Percentiles rank a stretch among this genome's conserved stretches.
Evolutionary conservation across 1,140 invertebrate species (phyloP).

Genomic region (Drosophila lacteicornis): DNA sequence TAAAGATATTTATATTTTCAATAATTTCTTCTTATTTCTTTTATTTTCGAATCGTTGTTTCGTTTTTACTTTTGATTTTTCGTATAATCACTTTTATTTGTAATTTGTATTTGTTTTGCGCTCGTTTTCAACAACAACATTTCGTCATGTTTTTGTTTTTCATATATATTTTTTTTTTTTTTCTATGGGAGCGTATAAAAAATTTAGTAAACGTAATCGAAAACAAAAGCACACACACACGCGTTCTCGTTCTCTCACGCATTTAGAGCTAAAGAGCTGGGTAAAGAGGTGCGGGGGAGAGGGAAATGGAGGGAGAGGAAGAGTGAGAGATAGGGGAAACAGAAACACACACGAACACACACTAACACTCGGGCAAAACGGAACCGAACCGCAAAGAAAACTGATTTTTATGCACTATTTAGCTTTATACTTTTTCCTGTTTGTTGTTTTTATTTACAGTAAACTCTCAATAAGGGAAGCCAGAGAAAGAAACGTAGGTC

Average conservation of each 20-base stretch:
- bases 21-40: slow-evolving; percentile 3
- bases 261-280: slow-evolving; percentile 1
- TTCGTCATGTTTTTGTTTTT: slow-evolving; percentile 64
- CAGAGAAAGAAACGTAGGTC: background rate
- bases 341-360: slow-evolving; percentile 27
- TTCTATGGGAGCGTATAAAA: slow-evolving; percentile 53
- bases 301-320: background rate
- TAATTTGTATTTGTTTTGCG: slow-evolving; percentile 39
- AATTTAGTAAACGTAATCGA: slow-evolving; percentile 72
- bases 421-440: slow-evolving; percentile 59
- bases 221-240: slow-evolving; percentile 62
- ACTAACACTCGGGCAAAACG: slow-evolving; percentile 36
- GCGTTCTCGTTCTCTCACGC: slow-evolving; percentile 12
- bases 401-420: slow-evolving; percentile 80
- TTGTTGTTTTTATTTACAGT: slow-evolving; percentile 47
- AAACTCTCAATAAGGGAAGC: background rate
- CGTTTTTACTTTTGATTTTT: slow-evolving; percentile 15
- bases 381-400: slow-evolving; percentile 69
- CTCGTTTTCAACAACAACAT: slow-evolving; percentile 61
- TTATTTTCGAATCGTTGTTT: slow-evolving; percentile 30
- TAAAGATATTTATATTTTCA: slow-evolving; percentile 2
- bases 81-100: slow-evolving; percentile 50
- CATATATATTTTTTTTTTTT: slow-evolving; percentile 14
- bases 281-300: no score
- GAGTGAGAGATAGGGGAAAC: slow-evolving; percentile 20